phyloP scores from a whole-genome alignment of 2,797 vertebrate genomes.

The Dryobates pubescens region DNA sequence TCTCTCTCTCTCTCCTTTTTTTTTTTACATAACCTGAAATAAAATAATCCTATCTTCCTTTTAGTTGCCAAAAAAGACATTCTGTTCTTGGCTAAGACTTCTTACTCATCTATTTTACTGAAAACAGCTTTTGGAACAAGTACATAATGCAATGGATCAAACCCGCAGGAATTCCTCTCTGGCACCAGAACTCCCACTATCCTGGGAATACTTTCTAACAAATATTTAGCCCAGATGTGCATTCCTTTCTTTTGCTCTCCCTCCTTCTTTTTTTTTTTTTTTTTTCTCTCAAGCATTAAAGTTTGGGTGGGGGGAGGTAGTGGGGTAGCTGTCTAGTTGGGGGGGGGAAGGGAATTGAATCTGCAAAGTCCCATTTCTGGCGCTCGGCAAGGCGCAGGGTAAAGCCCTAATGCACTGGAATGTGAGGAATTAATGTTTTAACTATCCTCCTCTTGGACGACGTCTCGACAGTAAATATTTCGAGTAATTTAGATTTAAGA shows the following conservation, averaged over 20 bases:
- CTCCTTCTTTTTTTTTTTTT: constrained; percentile 1
- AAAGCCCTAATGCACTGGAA: constrained; percentile 67
- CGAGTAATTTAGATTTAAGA: constrained; percentile 55
- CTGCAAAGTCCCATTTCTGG: constrained; percentile 42
- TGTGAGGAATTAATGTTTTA: constrained; percentile 60
- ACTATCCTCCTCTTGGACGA: constrained; percentile 60
- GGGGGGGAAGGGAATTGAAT: neutral
- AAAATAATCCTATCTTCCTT: constrained; percentile 76
- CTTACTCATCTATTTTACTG: constrained; percentile 83
- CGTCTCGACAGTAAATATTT: constrained; percentile 64
- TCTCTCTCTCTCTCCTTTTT: neutral
- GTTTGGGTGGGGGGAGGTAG: neutral
- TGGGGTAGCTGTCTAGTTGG: neutral
- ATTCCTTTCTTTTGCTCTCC: constrained; percentile 76
- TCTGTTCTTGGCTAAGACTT: constrained; percentile 87
- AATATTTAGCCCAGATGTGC: constrained; percentile 92
- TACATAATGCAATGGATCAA: constrained; percentile 90
- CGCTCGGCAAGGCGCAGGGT: constrained; percentile 9
- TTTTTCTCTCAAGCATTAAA: neutral
- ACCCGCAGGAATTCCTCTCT: constrained; percentile 91
- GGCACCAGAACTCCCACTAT: constrained; percentile 82
- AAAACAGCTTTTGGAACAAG: constrained; percentile 87
- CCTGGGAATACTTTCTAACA: constrained; percentile 83
- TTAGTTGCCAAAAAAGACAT: constrained; percentile 88
- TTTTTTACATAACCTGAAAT: constrained; percentile 73